These are phyloP conservation scores for Papilio polyxenes DNA, from an alignment of 1,140 invertebrate species.

Conservation along the genomic window DNA sequence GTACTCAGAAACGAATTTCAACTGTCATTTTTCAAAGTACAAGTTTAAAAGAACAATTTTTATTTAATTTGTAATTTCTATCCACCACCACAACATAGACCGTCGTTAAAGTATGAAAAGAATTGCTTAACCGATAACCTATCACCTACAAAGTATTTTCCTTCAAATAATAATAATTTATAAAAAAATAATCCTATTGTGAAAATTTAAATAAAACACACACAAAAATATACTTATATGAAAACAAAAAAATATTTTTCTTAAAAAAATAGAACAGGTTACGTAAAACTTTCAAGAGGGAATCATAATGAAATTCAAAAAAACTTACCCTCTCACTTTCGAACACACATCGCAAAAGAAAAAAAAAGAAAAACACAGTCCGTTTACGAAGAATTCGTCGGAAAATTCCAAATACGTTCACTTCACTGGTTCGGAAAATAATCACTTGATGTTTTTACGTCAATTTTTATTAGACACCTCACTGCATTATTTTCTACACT, in stretches of 20 bases:
- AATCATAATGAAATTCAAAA: not conserved
- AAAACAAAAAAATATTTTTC: not conserved
- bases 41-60: no score
- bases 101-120: no score
- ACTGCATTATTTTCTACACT: slow-evolving; percentile 28
- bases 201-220: not conserved
- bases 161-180: no score
- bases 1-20: no score
- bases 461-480: slow-evolving; percentile 28
- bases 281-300: slow-evolving; percentile 5
- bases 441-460: slow-evolving; percentile 20
- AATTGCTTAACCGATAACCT: no score
- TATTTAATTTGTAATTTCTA: no score
- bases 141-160: no score
- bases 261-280: not conserved
- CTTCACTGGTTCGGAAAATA: slow-evolving; percentile 21
- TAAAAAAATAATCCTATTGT: no score
- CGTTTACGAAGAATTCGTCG: not conserved
- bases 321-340: slow-evolving; percentile 38
- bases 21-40: no score
- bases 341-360: slow-evolving; percentile 12
- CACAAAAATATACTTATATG: not conserved
- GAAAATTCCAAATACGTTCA: slow-evolving; percentile 12
- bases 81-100: no score
- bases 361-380: slow-evolving; percentile 6